A percentile compares a stretch with the other conserved stretches of the same genome.
These are phyloP conservation scores for Lagopus leucura DNA, from an alignment of 2,113 vertebrate species.

Conservation along the genomic window DNA sequence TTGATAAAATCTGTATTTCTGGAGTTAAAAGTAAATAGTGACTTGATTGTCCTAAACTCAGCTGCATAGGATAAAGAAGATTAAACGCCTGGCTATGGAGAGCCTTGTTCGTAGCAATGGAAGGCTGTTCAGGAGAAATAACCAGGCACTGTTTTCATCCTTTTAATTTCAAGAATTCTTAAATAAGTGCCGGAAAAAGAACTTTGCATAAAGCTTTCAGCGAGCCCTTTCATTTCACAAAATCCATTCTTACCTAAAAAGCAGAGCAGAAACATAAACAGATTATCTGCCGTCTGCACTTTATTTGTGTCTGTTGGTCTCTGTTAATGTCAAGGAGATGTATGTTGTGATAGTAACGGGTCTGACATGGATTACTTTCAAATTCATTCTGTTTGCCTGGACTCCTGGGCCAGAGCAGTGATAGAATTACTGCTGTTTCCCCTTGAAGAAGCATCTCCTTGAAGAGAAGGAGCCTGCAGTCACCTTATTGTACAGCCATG, in stretches of 20 bases:
- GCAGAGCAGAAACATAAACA: slow-evolving; percentile 26
- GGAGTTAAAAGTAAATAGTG: neutral
- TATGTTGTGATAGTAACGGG: slow-evolving; percentile 17
- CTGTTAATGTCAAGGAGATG: slow-evolving; percentile 56
- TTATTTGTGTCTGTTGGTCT: slow-evolving; percentile 54
- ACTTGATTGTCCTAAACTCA: neutral
- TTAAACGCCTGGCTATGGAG: neutral
- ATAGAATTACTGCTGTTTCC: slow-evolving; percentile 18
- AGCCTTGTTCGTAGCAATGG: neutral
- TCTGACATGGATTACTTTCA: slow-evolving; percentile 40
- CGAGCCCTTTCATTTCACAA: slow-evolving; percentile 8
- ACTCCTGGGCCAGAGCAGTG: slow-evolving; percentile 16
- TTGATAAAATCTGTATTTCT: neutral
- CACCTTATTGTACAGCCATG: neutral
- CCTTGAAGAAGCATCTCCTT: neutral
- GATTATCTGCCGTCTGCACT: slow-evolving; percentile 7
- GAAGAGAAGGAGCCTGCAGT: slow-evolving; percentile 16
- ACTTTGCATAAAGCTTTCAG: slow-evolving; percentile 27
- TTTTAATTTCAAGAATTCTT: neutral
- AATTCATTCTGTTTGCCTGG: slow-evolving; percentile 30
- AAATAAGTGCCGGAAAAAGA: slow-evolving; percentile 47
- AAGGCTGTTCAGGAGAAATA: neutral
- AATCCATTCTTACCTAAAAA: slow-evolving; percentile 31
- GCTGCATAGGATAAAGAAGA: neutral
- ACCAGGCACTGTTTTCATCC: neutral